Conservation (phyloP, 2,797 vertebrate genomes). For the Oreonectes daqikongensis region DNA sequence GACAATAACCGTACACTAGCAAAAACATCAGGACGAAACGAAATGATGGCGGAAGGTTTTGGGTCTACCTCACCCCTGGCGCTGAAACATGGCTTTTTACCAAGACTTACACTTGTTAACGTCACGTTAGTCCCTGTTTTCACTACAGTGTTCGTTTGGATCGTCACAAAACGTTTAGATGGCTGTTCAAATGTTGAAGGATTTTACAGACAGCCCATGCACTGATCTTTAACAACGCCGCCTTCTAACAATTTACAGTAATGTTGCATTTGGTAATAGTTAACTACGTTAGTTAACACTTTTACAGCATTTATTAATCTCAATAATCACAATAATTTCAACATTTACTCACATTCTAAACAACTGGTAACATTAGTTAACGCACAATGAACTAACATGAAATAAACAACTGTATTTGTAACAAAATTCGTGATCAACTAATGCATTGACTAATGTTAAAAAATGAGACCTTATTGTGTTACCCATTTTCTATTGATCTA, state of each 20-base stretch:
- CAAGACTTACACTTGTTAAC: not conserved
- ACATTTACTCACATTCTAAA: no score
- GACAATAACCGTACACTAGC: conserved; percentile 2
- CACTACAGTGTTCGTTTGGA: not conserved
- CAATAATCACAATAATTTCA: no score
- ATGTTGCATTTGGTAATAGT: no score
- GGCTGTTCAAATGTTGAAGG: no score
- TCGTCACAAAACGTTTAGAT: not conserved
- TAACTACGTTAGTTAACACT: no score
- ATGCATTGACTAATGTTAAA: not conserved
- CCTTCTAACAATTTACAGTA: not conserved
- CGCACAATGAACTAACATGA: no score
- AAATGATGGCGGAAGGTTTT: not conserved
- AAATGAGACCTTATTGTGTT: not conserved
- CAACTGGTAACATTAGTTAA: no score
- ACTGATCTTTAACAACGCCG: no score
- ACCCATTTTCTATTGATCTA: not conserved
- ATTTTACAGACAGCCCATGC: not conserved
- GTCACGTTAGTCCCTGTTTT: not conserved
- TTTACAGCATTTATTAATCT: no score
- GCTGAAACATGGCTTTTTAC: not conserved
- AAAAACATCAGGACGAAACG: not conserved
- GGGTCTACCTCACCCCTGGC: not conserved
- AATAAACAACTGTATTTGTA: no score
- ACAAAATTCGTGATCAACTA: no score